Conservation (phyloP, 2,888 invertebrate species). For the Cryptophagus acutangulus region DNA sequence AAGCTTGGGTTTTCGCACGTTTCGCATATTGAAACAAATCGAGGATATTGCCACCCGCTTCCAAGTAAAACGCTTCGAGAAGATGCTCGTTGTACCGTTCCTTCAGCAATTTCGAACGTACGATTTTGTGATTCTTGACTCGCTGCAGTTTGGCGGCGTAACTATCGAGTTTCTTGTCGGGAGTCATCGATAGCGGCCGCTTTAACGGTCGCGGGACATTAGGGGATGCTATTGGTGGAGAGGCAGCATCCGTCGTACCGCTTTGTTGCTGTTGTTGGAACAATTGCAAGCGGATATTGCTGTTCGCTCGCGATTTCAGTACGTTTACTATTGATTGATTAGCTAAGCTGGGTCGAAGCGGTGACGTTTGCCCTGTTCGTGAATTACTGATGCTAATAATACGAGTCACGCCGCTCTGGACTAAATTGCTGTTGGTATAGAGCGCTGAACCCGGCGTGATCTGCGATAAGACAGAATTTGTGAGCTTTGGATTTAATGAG, state of each 20-base stretch:
- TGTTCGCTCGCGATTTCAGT: slow-evolving; percentile 38
- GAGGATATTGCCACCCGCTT: slow-evolving; percentile 82
- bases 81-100: slow-evolving; percentile 74
- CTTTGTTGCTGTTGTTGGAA: slow-evolving; percentile 35
- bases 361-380: slow-evolving; percentile 37
- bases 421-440: slow-evolving; percentile 34
- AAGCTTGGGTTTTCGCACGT: slow-evolving; percentile 69
- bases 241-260: slow-evolving; percentile 12
- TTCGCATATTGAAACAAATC: slow-evolving; percentile 83
- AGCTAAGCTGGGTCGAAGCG: slow-evolving; percentile 46
- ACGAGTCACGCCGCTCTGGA: slow-evolving; percentile 51
- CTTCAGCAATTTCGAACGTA: slow-evolving; percentile 62
- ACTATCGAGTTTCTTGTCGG: slow-evolving; percentile 50
- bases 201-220: slow-evolving; percentile 40
- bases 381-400: slow-evolving; percentile 51
- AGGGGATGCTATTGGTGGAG: slow-evolving; percentile 25
- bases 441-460: slow-evolving; percentile 26
- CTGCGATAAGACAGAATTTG: slow-evolving; percentile 22
- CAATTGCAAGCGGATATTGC: slow-evolving; percentile 42
- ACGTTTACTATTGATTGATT: slow-evolving; percentile 48
- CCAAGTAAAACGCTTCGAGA: slow-evolving; percentile 81
- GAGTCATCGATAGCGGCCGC: slow-evolving; percentile 48
- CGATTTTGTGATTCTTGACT: slow-evolving; percentile 67
- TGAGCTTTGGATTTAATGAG: slow-evolving; percentile 1
- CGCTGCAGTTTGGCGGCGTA: slow-evolving; percentile 58